Conservation (phyloP, 2,797 vertebrate genomes). For the Halcyon leucocephala region DNA sequence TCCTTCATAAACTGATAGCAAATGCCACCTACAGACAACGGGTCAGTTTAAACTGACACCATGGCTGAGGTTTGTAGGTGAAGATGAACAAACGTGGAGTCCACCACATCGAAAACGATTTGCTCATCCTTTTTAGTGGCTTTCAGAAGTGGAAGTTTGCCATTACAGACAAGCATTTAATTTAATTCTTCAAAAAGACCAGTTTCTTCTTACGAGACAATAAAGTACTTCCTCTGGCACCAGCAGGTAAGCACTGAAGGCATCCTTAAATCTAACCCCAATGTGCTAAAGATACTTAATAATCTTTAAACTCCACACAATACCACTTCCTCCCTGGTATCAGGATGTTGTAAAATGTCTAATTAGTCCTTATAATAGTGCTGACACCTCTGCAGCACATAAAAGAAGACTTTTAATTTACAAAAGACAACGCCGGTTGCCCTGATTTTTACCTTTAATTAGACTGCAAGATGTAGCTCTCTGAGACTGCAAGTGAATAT, state of each 20-base stretch:
- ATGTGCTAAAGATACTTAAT: constrained; percentile 78
- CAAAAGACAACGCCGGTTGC: constrained; percentile 74
- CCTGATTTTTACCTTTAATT: constrained; percentile 83
- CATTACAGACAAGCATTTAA: constrained; percentile 61
- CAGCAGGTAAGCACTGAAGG: constrained; percentile 76
- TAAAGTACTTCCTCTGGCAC: constrained; percentile 77
- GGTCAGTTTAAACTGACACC: neutral
- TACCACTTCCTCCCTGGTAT: constrained; percentile 73
- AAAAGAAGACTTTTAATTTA: constrained; percentile 82
- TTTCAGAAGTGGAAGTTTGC: constrained; percentile 33
- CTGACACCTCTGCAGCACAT: constrained; percentile 81
- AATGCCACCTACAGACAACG: neutral
- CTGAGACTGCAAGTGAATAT: constrained; percentile 63
- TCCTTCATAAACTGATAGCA: neutral
- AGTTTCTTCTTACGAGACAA: constrained; percentile 74
- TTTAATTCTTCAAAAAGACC: constrained; percentile 70
- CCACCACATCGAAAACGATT: neutral
- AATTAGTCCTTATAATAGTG: constrained; percentile 82
- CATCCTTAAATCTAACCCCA: constrained; percentile 75
- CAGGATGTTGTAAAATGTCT: constrained; percentile 83
- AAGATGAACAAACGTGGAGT: neutral
- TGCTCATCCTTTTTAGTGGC: constrained; percentile 3
- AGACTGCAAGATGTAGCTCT: constrained; percentile 69
- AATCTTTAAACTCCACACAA: constrained; percentile 81
- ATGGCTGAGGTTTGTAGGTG: neutral